Base-by-base conservation (phyloP, 1,140 invertebrate genomes). In the Phthorimaea operculella region DNA sequence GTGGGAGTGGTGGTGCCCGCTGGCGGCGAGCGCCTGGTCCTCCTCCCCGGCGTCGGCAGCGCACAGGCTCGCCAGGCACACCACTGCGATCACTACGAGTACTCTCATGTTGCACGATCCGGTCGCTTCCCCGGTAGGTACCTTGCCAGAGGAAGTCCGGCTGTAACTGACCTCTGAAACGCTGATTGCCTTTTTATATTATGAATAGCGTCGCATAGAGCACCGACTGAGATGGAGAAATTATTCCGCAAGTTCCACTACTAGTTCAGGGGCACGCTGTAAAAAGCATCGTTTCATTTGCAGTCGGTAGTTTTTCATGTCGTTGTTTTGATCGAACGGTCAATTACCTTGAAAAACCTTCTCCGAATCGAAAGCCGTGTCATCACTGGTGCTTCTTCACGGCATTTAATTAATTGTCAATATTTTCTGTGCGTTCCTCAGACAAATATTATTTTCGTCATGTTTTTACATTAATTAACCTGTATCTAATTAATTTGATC, bases 11-110 rank as follows among this genome's bases (percentile, higher is more conserved):
- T 83, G 76, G 58, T 81, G 74, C 8, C 66, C 68, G 60, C 81
- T 82, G 34, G 80, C 81, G 2, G 85, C 88, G 6, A 85, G 72
- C 3, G 74, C 81, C 16, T 87, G 82, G 68, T 87, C 87, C 14
- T 44, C 49, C 15, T 67, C 64, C 16, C 59, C 63, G 45, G 67
- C 68, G 56, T 68, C 45, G 9, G 66, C 74, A 60, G 63, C 49
- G 56, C 75, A 75, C n/a, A 66, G 52, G 18, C 72, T 74, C 58
- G 58, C 76, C 33, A 79, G 61, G 70, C 75, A 81, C 17, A 80
- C 15, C 36, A 72, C 65, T 55, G 64, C 80, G 55, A 76, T 50
- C 36, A 65, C 61, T 60, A 81, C 39, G 48, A 77, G 55, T 34
- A 49, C 66, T 62, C 62, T 76, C 80, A 81, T 83, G 47, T 34